A percentile compares a stretch with the other conserved stretches of the same genome.
Conservation (phyloP, 2,888 invertebrate species). For the Agrochola lota region DNA sequence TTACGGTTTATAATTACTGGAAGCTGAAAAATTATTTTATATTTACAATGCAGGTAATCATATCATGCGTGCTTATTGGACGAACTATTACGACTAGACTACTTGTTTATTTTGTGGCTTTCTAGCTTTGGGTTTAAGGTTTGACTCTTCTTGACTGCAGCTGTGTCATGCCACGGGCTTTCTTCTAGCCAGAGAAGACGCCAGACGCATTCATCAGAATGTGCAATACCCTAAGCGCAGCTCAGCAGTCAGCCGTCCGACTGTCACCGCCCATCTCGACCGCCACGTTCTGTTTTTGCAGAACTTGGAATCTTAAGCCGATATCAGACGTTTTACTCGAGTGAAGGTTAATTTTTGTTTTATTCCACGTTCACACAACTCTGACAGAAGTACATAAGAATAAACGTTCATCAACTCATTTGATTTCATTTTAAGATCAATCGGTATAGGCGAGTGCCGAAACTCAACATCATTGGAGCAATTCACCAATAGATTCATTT, state of each 20-base stretch:
- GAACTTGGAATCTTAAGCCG: neutral
- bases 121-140: no score
- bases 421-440: neutral
- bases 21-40: neutral
- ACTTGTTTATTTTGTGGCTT: neutral
- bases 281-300: neutral
- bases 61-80: neutral
- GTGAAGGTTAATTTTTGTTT: neutral
- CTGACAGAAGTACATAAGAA: neutral
- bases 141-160: neutral
- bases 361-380: neutral
- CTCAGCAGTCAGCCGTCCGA: neutral
- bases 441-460: neutral
- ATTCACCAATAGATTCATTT: neutral
- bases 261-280: neutral
- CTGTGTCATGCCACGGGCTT: no score
- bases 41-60: neutral
- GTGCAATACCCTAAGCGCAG: neutral
- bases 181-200: neutral
- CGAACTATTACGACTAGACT: neutral
- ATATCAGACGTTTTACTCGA: neutral
- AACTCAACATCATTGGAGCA: neutral
- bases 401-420: neutral
- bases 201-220: neutral
- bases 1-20: constrained; percentile 17